Conservation (phyloP, 2,888 invertebrate species). For the Microchrysa polita region DNA sequence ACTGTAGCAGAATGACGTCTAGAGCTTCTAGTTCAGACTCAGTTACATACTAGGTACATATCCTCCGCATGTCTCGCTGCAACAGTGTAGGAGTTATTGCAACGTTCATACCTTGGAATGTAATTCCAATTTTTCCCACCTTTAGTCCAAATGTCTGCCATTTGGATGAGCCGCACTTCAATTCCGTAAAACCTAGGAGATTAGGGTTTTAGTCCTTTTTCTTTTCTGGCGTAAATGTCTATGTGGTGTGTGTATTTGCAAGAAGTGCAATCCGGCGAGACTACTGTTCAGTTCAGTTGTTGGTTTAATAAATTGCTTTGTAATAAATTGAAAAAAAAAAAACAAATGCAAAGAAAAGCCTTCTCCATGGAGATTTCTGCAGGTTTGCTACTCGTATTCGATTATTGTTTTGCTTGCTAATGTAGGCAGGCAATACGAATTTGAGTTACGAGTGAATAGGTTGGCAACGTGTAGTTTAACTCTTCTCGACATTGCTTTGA, state of each 20-base stretch:
- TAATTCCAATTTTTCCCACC: conserved; percentile 30
- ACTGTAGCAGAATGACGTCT: background rate
- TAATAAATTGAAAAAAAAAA: background rate
- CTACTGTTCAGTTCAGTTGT: background rate
- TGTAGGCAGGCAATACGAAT: background rate
- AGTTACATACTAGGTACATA: background rate
- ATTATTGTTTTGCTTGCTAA: background rate
- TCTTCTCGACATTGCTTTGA: too few species aligned
- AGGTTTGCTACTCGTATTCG: background rate
- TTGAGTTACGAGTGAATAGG: too few species aligned
- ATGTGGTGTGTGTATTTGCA: too few species aligned
- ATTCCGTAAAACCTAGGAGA: conserved; percentile 23
- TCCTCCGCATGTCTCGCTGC: background rate
- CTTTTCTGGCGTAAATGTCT: background rate
- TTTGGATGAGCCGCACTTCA: conserved; percentile 37
- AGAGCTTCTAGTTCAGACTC: conserved; percentile 2
- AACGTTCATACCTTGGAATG: conserved; percentile 20
- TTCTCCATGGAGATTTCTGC: background rate
- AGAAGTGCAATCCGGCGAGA: background rate
- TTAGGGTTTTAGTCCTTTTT: background rate
- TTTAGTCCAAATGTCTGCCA: conserved; percentile 23
- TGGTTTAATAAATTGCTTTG: conserved; percentile 17
- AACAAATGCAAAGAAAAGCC: background rate
- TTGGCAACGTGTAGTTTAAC: too few species aligned
- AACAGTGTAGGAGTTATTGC: background rate